Evolutionary conservation across 2,888 invertebrate species (phyloP).

Genomic region (Hecatera dysodea): DNA sequence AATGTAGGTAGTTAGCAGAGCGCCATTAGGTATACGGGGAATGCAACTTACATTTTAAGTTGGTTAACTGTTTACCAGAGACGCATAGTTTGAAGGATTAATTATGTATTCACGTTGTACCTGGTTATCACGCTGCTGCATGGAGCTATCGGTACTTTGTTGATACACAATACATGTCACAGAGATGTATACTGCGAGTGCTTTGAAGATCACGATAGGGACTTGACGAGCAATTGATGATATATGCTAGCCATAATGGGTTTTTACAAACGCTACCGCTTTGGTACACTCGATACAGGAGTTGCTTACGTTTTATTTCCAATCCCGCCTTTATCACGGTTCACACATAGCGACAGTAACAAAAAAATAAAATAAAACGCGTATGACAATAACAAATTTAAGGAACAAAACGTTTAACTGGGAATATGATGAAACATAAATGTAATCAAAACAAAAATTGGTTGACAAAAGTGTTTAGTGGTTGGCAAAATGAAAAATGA

Average conservation of each 20-base stretch:
- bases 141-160: slow-evolving; percentile 30
- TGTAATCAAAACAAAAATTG: slow-evolving; percentile 54
- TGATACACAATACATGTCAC: slow-evolving; percentile 14
- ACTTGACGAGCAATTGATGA: not conserved
- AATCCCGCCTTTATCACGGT: not conserved
- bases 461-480: no score
- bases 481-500: slow-evolving; percentile 55
- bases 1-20: slow-evolving; percentile 40
- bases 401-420: slow-evolving; percentile 42
- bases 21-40: slow-evolving; percentile 31
- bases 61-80: slow-evolving; percentile 53
- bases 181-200: not conserved
- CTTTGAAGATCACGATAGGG: not conserved
- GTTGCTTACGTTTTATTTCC: slow-evolving; percentile 7
- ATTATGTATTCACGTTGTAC: slow-evolving; percentile 59
- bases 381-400: slow-evolving; percentile 41
- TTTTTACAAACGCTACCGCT: slow-evolving; percentile 1
- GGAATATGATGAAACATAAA: slow-evolving; percentile 38
- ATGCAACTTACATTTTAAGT: slow-evolving; percentile 54
- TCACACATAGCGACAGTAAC: not conserved
- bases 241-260: not conserved
- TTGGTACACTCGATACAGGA: not conserved
- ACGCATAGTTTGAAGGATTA: slow-evolving; percentile 55
- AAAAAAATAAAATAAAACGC: not conserved
- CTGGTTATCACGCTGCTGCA: slow-evolving; percentile 35